Conservation (phyloP, 2,797 vertebrate genomes). For the Mareca strepera region DNA sequence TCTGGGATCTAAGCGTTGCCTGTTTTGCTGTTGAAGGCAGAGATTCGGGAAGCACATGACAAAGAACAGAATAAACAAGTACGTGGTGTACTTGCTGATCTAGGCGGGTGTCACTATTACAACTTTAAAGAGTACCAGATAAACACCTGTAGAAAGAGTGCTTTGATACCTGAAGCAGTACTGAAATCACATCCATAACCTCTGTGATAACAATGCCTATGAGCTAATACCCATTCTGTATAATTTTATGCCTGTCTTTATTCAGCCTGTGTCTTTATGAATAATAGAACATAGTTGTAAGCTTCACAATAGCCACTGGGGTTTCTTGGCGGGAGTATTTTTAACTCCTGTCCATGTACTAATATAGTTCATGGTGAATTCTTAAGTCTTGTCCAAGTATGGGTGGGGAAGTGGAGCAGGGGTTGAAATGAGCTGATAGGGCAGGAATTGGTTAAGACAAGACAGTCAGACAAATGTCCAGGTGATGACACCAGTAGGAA, state of each 20-base stretch:
- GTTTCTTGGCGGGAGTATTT: background rate
- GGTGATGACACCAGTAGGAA: background rate
- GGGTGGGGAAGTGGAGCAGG: fast-evolving
- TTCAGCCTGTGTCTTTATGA: background rate
- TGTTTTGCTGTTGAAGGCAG: background rate
- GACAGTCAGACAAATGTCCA: fast-evolving
- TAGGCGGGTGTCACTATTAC: background rate
- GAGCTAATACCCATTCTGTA: background rate
- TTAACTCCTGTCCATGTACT: background rate
- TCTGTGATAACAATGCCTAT: background rate
- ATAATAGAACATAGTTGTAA: background rate
- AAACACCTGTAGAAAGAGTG: background rate
- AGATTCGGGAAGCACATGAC: background rate
- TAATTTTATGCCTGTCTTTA: background rate
- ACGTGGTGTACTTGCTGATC: background rate
- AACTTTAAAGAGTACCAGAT: background rate
- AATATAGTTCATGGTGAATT: background rate
- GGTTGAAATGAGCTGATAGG: background rate
- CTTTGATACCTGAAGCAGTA: background rate
- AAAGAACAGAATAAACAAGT: slow-evolving; percentile 14
- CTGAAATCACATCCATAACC: background rate
- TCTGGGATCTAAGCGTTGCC: background rate
- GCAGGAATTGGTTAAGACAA: background rate
- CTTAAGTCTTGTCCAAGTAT: background rate
- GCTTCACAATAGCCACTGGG: background rate